These are phyloP conservation scores for Zootoca vivipara DNA, from an alignment of 2,113 vertebrate species.

Conservation along the genomic window DNA sequence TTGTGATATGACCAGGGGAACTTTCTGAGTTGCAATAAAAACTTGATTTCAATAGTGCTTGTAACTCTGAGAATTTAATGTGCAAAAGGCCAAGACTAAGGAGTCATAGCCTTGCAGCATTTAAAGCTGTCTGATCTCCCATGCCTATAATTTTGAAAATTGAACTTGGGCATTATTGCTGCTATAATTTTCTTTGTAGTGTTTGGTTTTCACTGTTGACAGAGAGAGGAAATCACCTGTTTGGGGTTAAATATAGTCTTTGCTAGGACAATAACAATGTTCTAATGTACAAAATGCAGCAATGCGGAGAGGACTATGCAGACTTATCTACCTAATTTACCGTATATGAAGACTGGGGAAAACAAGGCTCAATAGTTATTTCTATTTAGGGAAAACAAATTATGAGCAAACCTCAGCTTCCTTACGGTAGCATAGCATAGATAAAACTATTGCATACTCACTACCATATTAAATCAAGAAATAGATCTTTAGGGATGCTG, in stretches of 20 bases:
- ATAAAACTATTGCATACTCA: slow-evolving; percentile 2
- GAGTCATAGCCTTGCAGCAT: neutral
- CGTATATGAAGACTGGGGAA: neutral
- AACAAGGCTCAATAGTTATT: neutral
- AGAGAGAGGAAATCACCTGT: neutral
- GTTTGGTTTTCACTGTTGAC: neutral
- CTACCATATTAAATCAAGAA: neutral
- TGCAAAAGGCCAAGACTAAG: neutral
- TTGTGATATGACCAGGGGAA: neutral
- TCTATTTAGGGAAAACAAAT: slow-evolving; percentile 15
- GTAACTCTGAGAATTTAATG: neutral
- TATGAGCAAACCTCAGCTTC: neutral
- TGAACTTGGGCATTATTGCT: fast-evolving
- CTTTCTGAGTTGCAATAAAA: neutral
- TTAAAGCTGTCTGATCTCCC: neutral
- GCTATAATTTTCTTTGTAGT: slow-evolving; percentile 2
- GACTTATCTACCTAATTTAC: slow-evolving; percentile 1
- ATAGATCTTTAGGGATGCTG: neutral
- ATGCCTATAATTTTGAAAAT: neutral
- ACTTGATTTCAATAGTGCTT: neutral
- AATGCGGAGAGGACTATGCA: neutral
- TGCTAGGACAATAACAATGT: neutral
- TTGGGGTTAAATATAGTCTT: neutral
- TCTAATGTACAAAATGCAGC: neutral
- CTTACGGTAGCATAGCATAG: slow-evolving; percentile 2